Percentiles rank a stretch among this genome's conserved stretches.
Conservation (phyloP, 2,113 vertebrate genomes). For the Silurus meridionalis region DNA sequence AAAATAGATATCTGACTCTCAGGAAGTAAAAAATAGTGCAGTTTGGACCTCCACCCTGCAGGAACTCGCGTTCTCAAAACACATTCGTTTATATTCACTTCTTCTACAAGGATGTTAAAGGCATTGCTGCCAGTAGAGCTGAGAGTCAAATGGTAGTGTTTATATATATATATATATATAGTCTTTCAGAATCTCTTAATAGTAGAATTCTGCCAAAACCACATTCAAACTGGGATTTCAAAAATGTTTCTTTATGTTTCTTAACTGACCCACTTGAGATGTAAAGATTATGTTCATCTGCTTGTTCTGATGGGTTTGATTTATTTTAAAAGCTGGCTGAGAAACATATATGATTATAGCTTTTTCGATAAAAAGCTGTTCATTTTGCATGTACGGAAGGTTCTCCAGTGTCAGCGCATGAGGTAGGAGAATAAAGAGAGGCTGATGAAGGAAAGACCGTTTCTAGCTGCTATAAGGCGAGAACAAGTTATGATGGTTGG, state of each 20-base stretch:
- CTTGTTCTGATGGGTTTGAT: not conserved
- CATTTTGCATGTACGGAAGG: not conserved
- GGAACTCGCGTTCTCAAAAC: not conserved
- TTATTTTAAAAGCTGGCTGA: not conserved
- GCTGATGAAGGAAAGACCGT: not conserved
- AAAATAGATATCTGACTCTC: not conserved
- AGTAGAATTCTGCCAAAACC: not conserved
- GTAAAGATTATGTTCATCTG: not conserved
- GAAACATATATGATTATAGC: not conserved
- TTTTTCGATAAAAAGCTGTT: not conserved
- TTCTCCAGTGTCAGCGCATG: not conserved
- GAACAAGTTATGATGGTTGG: not conserved
- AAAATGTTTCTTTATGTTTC: not conserved
- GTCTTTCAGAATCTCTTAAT: not conserved
- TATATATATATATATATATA: constrained; percentile 13
- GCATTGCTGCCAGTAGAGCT: not conserved
- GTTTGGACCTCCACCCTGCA: constrained; percentile 1
- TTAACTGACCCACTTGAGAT: not conserved
- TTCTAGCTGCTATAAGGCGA: not conserved
- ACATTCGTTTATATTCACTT: not conserved
- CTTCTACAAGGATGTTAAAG: not conserved
- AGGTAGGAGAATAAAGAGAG: not conserved
- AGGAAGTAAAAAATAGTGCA: not conserved
- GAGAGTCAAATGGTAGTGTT: not conserved
- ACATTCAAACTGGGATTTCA: not conserved